Base-by-base conservation (phyloP, 2,888 invertebrate genomes). In the Orthosia gracilis region DNA sequence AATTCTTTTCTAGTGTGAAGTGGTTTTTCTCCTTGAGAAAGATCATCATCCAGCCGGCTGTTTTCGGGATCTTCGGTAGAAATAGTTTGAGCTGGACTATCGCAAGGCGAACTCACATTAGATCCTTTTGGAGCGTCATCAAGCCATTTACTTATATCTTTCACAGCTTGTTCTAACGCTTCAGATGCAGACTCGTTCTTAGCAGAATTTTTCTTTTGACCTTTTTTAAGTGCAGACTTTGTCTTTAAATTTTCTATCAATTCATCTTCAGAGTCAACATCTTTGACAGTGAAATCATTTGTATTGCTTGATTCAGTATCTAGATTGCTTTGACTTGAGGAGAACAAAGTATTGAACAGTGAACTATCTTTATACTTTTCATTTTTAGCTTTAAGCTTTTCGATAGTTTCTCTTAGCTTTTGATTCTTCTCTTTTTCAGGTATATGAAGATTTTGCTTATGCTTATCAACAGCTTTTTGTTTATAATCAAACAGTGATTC, bases 131-230 rank as follows among this genome's bases (percentile, higher is more conserved):
- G 98, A 0, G 98, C 98, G 87, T 98, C 98, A 89, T 98, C 98
- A 76, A 99, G 94, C 98, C 98, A 98, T 89, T 98, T 98, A 91
- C 98, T 98, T 58, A 98, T 98, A 91, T 98, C 98, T 97, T 98
- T 98, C 0, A 98, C 96, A 23, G 98, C 98, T 94, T 98, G 98
- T 83, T 96, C 96, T 69, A 96, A 88, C 50, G 95, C 96, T 89
- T 96, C 94, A 59, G 97, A 97, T 45, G 97, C 97, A 26, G 97
- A 97, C 88, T 97, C 97, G 85, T 97, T 97, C 86, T 96, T 97
- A 59, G 95, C 96, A 12, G 94, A 91, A 87, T 92, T 95, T 85
- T 96, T 97, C 83, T 94, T 96, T n/a, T 91, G 90, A 21, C 89
- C 89, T 88, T 94, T 96, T 80, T 95, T 96, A 64, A 78, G 78